Percentiles rank a stretch among this genome's conserved stretches.
These are phyloP conservation scores for Rhagologus leucostigma DNA, from an alignment of 2,113 vertebrate species.

Conservation along the genomic window DNA sequence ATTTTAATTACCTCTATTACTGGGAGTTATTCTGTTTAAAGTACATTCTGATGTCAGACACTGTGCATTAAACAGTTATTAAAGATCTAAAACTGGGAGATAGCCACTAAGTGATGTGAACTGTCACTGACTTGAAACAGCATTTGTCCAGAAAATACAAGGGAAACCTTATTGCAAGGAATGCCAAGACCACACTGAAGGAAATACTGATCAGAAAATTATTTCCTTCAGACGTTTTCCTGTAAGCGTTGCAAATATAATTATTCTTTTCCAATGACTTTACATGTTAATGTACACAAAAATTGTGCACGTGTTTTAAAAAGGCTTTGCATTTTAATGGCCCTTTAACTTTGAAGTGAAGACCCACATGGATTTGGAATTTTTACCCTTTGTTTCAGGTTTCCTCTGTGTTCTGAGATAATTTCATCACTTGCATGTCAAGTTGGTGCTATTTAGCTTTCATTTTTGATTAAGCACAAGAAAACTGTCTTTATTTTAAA, in stretches of 20 bases:
- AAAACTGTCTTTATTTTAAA: not conserved
- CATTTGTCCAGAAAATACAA: not conserved
- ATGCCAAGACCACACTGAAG: not conserved
- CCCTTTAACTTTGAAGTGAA: not conserved
- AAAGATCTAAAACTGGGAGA: not conserved
- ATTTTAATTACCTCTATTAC: not conserved
- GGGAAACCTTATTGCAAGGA: not conserved
- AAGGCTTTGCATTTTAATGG: not conserved
- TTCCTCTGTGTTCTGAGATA: not conserved
- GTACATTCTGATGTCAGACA: not conserved
- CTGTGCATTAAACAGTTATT: not conserved
- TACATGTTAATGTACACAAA: not conserved
- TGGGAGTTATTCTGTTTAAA: not conserved
- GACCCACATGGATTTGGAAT: not conserved
- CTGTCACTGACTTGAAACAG: not conserved
- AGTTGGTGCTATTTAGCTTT: not conserved
- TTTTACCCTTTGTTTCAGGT: not conserved
- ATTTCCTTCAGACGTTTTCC: not conserved
- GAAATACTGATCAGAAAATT: not conserved
- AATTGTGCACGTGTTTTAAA: not conserved
- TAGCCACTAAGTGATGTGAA: not conserved
- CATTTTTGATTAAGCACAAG: not conserved
- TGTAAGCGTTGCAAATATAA: not conserved
- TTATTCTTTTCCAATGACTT: not conserved
- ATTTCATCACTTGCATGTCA: not conserved